Evolutionary conservation across 2,797 vertebrate genomes (phyloP).

Genomic region (Falco rusticolus): DNA sequence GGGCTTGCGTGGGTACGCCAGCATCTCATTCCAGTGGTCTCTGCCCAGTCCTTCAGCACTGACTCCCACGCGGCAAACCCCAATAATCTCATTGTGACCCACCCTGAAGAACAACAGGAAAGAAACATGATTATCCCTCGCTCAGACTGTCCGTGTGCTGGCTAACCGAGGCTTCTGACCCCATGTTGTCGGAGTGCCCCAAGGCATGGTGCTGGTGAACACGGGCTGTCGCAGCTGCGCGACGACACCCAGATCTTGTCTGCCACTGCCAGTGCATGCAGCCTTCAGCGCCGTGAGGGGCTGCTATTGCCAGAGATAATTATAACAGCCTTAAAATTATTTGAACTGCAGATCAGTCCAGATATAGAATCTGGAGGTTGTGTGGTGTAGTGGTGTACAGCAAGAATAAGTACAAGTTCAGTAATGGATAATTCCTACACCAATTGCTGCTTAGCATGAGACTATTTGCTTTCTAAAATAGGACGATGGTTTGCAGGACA

Average conservation of each 20-base stretch:
- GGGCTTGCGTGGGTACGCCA: constrained; percentile 95
- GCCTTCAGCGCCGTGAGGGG: neutral
- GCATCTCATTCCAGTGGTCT: constrained; percentile 99
- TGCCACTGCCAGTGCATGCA: fast-evolving
- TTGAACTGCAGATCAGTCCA: neutral
- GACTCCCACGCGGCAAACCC: constrained; percentile 91
- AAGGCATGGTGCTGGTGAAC: fast-evolving
- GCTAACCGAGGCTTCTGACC: neutral
- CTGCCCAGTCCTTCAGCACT: constrained; percentile 91
- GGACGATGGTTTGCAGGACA: neutral
- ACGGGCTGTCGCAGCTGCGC: fast-evolving
- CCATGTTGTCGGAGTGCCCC: fast-evolving
- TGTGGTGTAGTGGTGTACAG: neutral
- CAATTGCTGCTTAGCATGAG: neutral
- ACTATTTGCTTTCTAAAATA: neutral
- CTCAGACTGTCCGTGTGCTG: neutral
- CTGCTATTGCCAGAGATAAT: neutral
- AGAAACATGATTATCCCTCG: fast-evolving
- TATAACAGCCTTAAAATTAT: fast-evolving
- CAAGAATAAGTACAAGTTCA: neutral
- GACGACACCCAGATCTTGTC: fast-evolving
- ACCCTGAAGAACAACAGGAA: constrained; percentile 79
- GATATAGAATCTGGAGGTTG: neutral
- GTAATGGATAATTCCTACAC: neutral
- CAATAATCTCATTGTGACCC: constrained; percentile 98